Base-by-base conservation (phyloP, 1,140 invertebrate species). In the Ladona fulva region DNA sequence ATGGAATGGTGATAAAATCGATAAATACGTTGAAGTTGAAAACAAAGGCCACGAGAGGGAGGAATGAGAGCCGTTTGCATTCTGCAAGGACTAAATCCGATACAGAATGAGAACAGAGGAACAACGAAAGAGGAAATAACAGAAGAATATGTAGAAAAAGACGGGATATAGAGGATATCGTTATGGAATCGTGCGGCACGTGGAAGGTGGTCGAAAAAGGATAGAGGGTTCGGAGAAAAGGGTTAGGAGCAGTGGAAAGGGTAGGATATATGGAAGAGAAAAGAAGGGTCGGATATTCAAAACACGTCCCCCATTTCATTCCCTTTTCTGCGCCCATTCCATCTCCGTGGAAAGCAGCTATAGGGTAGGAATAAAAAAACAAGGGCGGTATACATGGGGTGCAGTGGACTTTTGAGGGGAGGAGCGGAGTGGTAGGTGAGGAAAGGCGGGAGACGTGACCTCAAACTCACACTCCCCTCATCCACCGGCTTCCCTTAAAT, bases 221-320 rank as follows among this genome's bases (percentile, higher is more conserved):
- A 52, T 52, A 19, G 19, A 19, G 44, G 44, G 44, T 52, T 10
- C 10, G 44, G 44, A 52, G 44, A 19, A 19, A 19, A 19, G 44
- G 44, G 44, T 52, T 52, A 11, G 44, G 44, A 19, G 19, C 10
- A 52, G 44, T 10, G 44, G 44, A 52, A 52, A 22, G n/a, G 14
- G 14, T 3, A 22, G 52, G 52, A 22, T 66, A 22, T 66, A 12
- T 66, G 52, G 14, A 22, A 3, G 52, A 12, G 52, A 22, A 66
- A 22, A 66, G 52, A 66, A 66, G 52, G 52, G 52, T 66, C 52
- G 52, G 52, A 19, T 66, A 66, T 66, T 66, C 52, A 66, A 66
- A 66, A 66, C 52, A 66, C 52, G 52, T 66, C 12, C 16, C 52
- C 52, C 52, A 66, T 66, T 66, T 66, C 52, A 66, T 66, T 66